Conservation (phyloP, 2,797 vertebrate genomes). For the Meriones psammophilus region DNA sequence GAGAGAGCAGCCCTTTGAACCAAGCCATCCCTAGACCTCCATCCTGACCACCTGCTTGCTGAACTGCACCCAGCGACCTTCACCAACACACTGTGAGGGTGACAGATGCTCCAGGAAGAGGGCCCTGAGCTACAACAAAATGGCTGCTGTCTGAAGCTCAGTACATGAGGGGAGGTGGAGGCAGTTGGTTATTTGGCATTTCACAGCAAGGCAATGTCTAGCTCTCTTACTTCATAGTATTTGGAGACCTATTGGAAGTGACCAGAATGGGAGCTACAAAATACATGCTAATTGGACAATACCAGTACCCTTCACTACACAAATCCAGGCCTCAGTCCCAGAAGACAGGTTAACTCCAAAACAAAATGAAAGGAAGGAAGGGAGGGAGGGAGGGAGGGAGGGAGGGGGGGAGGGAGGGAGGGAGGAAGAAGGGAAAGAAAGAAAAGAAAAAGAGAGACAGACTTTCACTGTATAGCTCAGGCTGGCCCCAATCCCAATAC, state of each 20-base stretch:
- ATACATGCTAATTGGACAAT: rapidly evolving
- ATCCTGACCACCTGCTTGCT: background rate
- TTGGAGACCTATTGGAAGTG: too few species aligned
- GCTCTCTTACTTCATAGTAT: background rate
- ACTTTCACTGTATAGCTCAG: background rate
- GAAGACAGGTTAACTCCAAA: background rate
- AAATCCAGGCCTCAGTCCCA: background rate
- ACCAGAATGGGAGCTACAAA: too few species aligned
- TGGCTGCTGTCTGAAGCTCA: background rate
- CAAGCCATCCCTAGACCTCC: background rate
- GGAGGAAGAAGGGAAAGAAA: too few species aligned
- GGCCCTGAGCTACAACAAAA: background rate
- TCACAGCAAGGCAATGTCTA: background rate
- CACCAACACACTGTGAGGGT: background rate
- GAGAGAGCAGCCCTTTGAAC: background rate
- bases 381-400: too few species aligned
- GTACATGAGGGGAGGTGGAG: too few species aligned
- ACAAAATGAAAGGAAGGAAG: background rate
- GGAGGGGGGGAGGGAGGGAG: background rate
- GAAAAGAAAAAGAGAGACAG: background rate
- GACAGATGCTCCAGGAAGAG: background rate
- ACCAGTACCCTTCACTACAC: background rate
- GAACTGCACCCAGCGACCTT: background rate
- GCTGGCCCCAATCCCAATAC: background rate
- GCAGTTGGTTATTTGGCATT: background rate